Evolutionary conservation across 2,888 invertebrate genomes (phyloP), one percentile per base, ranked within the genome.

Genomic region (Drosophila mettleri): DNA sequence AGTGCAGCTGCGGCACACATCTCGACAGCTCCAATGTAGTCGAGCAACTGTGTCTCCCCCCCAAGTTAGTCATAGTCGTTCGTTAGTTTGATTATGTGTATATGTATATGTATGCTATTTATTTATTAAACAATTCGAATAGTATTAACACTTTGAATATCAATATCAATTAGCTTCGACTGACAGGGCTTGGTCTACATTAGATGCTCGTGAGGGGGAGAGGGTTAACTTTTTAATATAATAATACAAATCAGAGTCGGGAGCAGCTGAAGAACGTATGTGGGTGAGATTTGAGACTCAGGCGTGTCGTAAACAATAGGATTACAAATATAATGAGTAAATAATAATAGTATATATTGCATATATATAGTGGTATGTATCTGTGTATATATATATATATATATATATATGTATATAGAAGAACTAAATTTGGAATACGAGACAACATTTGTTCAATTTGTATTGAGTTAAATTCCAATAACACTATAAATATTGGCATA

Each of bases 71-170:
- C 49, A 71, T 71, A 8, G 18, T 14, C 20, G 9, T 14, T 36
- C 9, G 20, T 34, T 48, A 22, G 10, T 16, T 24, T 18, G 51
- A 12, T 20, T 14, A 10, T 53, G 24, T 51, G 16, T 62, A 10
- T 43, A 58, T 61, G 39, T 72, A 66, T 78, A 69, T 78, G 43
- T 76, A 76, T 84, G 78, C 70, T 84, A 82, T 84, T 81, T 69
- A 74, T 78, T 78, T 70, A 82, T 80, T 85, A 85, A 85, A 85
- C 85, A 86, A 80, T 85, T 85, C 86, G 86, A 86, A 80, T 86
- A 85, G 78, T 84, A 85, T 83, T 81, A 85, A 85, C 85, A 86
- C 64, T 80, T 75, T 85, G 82, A 85, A 86, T 86, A 85, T 84
- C 64, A 74, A 78, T 84, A 83, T 73, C 69, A 45, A 60, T 74